Conservation (phyloP, 2,888 invertebrate species). For the Ormyrus labotus region DNA sequence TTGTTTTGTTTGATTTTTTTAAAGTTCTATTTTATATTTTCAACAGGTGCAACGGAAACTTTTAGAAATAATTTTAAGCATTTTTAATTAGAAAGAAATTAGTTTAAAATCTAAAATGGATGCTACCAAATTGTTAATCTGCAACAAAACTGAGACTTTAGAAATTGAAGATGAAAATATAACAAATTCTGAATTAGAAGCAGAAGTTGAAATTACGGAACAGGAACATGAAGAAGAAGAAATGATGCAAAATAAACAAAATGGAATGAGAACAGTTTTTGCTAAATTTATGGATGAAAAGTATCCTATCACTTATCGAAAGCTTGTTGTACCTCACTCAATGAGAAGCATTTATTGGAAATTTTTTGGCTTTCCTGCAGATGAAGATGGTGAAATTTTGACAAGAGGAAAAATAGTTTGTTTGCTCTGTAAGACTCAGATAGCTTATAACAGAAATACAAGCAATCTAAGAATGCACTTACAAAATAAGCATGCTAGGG, state of each 20-base stretch:
- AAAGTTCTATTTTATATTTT: slow-evolving; percentile 1
- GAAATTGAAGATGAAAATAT: slow-evolving; percentile 9
- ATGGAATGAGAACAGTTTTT: slow-evolving; percentile 57
- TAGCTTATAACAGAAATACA: slow-evolving; percentile 77
- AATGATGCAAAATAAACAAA: slow-evolving; percentile 10
- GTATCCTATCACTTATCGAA: slow-evolving; percentile 74
- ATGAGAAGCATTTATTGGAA: slow-evolving; percentile 78
- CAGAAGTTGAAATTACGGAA: slow-evolving; percentile 33
- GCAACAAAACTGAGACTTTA: not conserved
- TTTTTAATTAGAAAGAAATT: not conserved
- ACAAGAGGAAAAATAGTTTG: slow-evolving; percentile 77
- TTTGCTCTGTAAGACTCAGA: slow-evolving; percentile 76
- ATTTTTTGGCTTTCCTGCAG: slow-evolving; percentile 77
- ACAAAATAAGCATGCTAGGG: slow-evolving; percentile 76
- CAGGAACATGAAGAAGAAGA: slow-evolving; percentile 35
- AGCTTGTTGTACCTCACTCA: slow-evolving; percentile 76
- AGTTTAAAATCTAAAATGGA: slow-evolving; percentile 17
- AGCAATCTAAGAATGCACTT: slow-evolving; percentile 77
- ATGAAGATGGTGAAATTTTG: slow-evolving; percentile 75
- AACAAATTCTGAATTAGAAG: slow-evolving; percentile 9
- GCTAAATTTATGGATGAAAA: slow-evolving; percentile 74
- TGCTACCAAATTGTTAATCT: not conserved
- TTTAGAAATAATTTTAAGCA: not conserved
- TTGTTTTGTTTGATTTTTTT: not conserved
- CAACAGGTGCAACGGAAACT: not conserved